Percentiles rank a stretch among this genome's conserved stretches.
Evolutionary conservation across 2,888 invertebrate species (phyloP).

Genomic region (Cataglyphis livida): DNA sequence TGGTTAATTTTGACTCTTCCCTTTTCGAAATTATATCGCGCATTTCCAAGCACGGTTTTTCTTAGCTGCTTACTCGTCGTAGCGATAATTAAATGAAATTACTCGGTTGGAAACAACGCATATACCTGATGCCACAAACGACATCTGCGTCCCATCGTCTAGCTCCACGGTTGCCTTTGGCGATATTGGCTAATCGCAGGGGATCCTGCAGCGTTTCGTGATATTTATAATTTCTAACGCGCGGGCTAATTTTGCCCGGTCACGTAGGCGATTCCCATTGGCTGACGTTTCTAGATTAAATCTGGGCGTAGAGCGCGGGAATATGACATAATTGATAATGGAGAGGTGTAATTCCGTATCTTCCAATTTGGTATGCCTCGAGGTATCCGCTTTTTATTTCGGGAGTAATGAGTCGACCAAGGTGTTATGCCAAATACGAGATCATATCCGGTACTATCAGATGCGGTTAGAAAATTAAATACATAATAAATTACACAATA

Average conservation of each 20-base stretch:
- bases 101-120: slow-evolving; percentile 15
- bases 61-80: neutral
- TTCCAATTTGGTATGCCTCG: slow-evolving; percentile 49
- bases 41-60: neutral
- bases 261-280: slow-evolving; percentile 48
- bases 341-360: slow-evolving; percentile 46
- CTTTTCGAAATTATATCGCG: neutral
- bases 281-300: slow-evolving; percentile 60
- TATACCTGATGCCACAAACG: slow-evolving; percentile 59
- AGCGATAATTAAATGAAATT: slow-evolving; percentile 2
- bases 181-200: slow-evolving; percentile 35
- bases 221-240: slow-evolving; percentile 68
- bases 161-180: slow-evolving; percentile 36
- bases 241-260: slow-evolving; percentile 59
- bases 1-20: slow-evolving; percentile 3
- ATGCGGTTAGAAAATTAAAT: slow-evolving; percentile 30
- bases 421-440: neutral
- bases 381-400: slow-evolving; percentile 40
- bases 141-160: slow-evolving; percentile 60
- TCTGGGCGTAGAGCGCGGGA: slow-evolving; percentile 30
- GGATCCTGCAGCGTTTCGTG: neutral
- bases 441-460: neutral
- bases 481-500: neutral
- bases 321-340: slow-evolving; percentile 50
- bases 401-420: neutral